Conservation (phyloP, 2,113 vertebrate species). For the Brienomyrus brachyistius region DNA sequence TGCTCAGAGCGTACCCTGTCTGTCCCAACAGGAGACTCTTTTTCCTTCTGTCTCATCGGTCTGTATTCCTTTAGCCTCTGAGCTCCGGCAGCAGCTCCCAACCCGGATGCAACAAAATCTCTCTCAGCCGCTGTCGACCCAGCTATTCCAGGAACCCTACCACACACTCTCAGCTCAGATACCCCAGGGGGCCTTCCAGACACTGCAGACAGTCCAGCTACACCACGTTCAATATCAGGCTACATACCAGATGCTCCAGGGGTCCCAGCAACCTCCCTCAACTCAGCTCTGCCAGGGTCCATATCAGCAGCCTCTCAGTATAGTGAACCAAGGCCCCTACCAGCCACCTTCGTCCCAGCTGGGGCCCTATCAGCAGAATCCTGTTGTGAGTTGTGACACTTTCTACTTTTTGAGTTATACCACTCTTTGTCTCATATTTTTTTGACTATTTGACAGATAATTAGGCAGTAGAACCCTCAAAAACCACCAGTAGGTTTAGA, state of each 20-base stretch:
- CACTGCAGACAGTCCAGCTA: background rate
- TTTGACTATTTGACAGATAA: background rate
- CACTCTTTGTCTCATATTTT: background rate
- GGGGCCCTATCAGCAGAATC: constrained; percentile 66
- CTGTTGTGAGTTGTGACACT: constrained; percentile 62
- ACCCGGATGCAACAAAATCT: constrained; percentile 25
- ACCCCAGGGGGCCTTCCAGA: constrained; percentile 56
- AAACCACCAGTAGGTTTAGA: background rate
- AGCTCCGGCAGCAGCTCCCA: constrained; percentile 48
- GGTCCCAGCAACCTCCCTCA: constrained; percentile 48
- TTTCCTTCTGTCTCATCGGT: constrained; percentile 54
- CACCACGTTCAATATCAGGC: constrained; percentile 31
- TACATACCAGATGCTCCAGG: constrained; percentile 57
- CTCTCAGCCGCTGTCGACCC: constrained; percentile 42
- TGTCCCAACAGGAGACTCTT: constrained; percentile 63
- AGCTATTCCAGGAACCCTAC: constrained; percentile 50
- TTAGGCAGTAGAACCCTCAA: background rate
- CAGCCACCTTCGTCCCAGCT: constrained; percentile 30
- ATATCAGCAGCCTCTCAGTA: constrained; percentile 3
- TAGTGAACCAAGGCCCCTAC: constrained; percentile 30
- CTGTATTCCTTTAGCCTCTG: constrained; percentile 62
- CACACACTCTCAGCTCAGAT: constrained; percentile 25
- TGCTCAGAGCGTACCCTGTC: constrained; percentile 29
- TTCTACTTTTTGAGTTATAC: background rate
- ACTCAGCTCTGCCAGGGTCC: constrained; percentile 21